Evolutionary conservation across 2,797 vertebrate genomes (phyloP).

Genomic region (Enteromius mattozi): DNA sequence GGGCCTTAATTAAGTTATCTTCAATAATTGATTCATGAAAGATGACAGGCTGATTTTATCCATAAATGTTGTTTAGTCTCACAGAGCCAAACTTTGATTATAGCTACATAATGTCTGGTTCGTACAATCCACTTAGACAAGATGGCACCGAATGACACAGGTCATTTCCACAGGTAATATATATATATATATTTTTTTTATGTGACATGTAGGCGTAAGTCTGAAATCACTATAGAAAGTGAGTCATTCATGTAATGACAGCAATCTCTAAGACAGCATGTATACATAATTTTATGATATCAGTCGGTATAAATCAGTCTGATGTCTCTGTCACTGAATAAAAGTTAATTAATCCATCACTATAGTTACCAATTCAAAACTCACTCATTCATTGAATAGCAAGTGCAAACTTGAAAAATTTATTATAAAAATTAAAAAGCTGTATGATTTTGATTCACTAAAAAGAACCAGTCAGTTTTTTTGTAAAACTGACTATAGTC

Average conservation of each 20-base stretch:
- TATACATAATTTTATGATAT: neutral
- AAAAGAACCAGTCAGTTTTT: neutral
- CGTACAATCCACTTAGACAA: neutral
- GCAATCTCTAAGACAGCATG: neutral
- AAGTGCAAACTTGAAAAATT: neutral
- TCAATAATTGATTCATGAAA: slow-evolving; percentile 2
- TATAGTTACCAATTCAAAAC: neutral
- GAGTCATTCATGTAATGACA: neutral
- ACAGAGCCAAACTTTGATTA: slow-evolving; percentile 4
- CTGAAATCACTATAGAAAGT: neutral
- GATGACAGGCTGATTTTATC: neutral
- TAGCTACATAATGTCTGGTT: neutral
- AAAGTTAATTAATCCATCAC: neutral
- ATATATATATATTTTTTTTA: neutral
- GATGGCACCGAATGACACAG: neutral
- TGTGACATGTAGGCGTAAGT: neutral
- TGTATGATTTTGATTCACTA: neutral
- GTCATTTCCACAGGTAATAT: neutral
- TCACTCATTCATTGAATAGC: neutral
- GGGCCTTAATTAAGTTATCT: neutral
- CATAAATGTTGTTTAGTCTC: neutral
- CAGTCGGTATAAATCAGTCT: neutral
- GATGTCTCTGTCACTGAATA: neutral
- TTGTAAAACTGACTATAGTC: no score
- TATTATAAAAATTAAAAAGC: neutral